Evolutionary conservation across 2,888 invertebrate species (phyloP).

Genomic region (Drosophila infuscata): DNA sequence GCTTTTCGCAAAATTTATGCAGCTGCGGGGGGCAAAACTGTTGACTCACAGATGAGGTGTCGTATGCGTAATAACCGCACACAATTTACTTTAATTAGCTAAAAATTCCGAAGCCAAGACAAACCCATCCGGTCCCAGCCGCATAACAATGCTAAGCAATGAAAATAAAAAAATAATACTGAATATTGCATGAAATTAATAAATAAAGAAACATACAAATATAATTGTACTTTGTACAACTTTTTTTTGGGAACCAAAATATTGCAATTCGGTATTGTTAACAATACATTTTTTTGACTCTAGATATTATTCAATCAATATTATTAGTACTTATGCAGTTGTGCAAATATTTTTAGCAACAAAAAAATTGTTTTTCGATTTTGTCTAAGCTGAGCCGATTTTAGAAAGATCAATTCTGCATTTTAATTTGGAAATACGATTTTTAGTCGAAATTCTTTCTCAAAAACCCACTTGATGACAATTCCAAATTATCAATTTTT

Average conservation of each 20-base stretch:
- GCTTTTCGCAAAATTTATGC: slow-evolving; percentile 28
- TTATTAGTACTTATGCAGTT: not conserved
- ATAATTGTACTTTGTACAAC: not conserved
- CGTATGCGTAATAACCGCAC: slow-evolving; percentile 48
- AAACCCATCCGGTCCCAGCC: not conserved
- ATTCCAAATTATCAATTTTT: too few relatives aligned
- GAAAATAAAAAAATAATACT: not conserved
- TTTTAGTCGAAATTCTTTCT: not conserved
- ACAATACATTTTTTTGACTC: not conserved
- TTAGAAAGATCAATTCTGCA: too few relatives aligned
- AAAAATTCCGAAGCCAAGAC: not conserved
- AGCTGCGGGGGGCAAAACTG: slow-evolving; percentile 12
- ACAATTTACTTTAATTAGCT: slow-evolving; percentile 28
- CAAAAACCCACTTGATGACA: not conserved
- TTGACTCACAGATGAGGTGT: slow-evolving; percentile 17
- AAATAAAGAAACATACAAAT: not conserved
- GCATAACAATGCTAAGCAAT: not conserved
- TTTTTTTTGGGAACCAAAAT: not conserved
- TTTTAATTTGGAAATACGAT: not conserved
- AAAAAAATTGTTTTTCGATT: too few relatives aligned
- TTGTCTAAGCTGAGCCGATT: too few relatives aligned
- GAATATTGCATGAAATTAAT: not conserved
- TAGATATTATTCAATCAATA: not conserved
- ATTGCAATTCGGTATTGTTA: not conserved
- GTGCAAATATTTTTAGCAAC: not conserved